phyloP scores from a whole-genome alignment of 2,797 vertebrate species.

The Rousettus madagascariensis region DNA sequence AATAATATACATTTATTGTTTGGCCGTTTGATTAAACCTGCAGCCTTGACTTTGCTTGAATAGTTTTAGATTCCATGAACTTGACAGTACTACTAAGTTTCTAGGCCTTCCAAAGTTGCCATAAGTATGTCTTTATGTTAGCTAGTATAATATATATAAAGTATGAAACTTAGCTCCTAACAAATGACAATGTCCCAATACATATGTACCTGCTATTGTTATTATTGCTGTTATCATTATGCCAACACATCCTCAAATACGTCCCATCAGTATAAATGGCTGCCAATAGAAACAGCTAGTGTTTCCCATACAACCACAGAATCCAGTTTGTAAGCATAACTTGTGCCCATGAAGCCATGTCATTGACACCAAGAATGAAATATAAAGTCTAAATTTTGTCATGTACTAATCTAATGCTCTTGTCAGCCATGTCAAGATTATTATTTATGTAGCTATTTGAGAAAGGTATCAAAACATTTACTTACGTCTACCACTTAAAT shows the following conservation, averaged over 20 bases:
- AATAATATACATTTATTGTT: not conserved
- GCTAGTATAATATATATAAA: not conserved
- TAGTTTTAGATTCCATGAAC: not conserved
- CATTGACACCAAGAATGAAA: not conserved
- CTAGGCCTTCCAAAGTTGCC: not conserved
- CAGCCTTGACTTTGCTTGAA: not conserved
- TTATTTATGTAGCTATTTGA: constrained; percentile 14
- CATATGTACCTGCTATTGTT: not conserved
- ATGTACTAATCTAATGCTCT: not conserved
- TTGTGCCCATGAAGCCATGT: not conserved
- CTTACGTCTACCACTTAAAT: not conserved
- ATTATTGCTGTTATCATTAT: not conserved
- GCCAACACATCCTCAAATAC: not conserved
- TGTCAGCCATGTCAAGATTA: not conserved
- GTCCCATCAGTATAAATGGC: not conserved
- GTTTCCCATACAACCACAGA: not conserved
- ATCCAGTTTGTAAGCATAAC: not conserved
- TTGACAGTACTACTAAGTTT: not conserved
- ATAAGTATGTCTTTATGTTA: not conserved
- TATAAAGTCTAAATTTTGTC: not conserved
- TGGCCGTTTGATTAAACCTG: not conserved
- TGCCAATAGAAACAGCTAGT: not conserved
- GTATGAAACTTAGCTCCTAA: not conserved
- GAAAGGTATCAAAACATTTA: not conserved
- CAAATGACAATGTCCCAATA: not conserved